A percentile compares a stretch with the other conserved stretches of the same genome.
Conservation (phyloP, 2,888 invertebrate species). For the Ametastegia equiseti region DNA sequence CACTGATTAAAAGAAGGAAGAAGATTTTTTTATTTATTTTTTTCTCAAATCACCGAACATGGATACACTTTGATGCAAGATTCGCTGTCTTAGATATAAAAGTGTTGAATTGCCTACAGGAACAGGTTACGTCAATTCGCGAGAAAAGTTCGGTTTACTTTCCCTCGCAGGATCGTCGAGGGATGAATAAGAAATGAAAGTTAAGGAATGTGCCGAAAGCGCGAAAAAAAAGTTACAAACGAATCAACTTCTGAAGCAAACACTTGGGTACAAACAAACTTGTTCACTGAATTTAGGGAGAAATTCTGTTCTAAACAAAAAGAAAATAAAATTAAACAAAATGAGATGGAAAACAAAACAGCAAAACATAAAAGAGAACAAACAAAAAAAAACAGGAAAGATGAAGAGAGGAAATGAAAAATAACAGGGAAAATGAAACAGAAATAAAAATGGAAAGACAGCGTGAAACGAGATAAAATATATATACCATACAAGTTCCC, state of each 20-base stretch:
- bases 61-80: neutral
- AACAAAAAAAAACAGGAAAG: neutral
- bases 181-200: conserved; percentile 42
- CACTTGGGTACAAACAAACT: conserved; percentile 6
- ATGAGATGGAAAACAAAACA: neutral
- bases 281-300: neutral
- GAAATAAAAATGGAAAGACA: neutral
- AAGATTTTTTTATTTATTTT: neutral
- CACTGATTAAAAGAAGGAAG: too few species aligned
- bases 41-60: neutral
- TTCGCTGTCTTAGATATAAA: neutral
- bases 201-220: conserved; percentile 19
- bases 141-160: conserved; percentile 6
- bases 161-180: conserved; percentile 22
- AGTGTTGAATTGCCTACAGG: conserved; percentile 28
- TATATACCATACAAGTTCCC: neutral
- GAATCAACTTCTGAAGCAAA: conserved; percentile 30
- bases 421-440: neutral
- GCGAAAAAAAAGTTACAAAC: conserved; percentile 33
- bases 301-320: conserved; percentile 6
- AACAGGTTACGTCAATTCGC: neutral
- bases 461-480: conserved; percentile 5
- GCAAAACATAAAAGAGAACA: too few species aligned
- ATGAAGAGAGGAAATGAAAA: neutral
- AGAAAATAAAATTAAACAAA: conserved; percentile 2